A percentile compares a stretch with the other conserved stretches of the same genome.
phyloP scores from a whole-genome alignment of 2,113 vertebrate genomes.

The Phrynosoma platyrhinos region DNA sequence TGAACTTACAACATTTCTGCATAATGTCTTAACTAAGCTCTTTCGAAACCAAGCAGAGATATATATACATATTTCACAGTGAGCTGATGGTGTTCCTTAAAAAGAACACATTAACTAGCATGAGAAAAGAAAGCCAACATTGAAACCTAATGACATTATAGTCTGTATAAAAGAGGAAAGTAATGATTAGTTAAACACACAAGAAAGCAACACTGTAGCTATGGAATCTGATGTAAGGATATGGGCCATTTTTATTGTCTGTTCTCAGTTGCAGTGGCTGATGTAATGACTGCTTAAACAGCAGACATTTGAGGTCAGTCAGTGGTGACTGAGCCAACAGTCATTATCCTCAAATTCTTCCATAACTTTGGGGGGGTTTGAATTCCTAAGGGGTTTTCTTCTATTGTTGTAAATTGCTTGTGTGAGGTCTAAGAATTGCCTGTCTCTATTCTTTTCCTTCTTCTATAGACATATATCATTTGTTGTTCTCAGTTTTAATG shows the following conservation, averaged over 20 bases:
- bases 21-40: constrained; percentile 52
- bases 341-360: constrained; percentile 64
- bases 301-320: constrained; percentile 63
- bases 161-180: constrained; percentile 69
- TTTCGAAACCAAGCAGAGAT: constrained; percentile 47
- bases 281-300: constrained; percentile 67
- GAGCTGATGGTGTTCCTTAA: constrained; percentile 51
- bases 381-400: constrained; percentile 70
- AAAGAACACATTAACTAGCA: constrained; percentile 62
- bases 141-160: constrained; percentile 66
- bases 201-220: constrained; percentile 67
- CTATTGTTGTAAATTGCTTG: constrained; percentile 67
- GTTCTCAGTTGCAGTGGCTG: constrained; percentile 68
- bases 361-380: constrained; percentile 67
- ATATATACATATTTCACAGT: constrained; percentile 49
- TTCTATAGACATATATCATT: constrained; percentile 34
- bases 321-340: constrained; percentile 63
- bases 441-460: constrained; percentile 55
- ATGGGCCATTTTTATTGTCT: constrained; percentile 70
- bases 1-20: constrained; percentile 50
- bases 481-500: constrained; percentile 50
- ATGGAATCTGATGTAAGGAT: constrained; percentile 70
- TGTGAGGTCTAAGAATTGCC: constrained; percentile 72
- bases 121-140: constrained; percentile 51
- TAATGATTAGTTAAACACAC: constrained; percentile 68